These are phyloP conservation scores for Saccostrea glomerata DNA, from an alignment of 1,140 invertebrate genomes.

Conservation along the genomic window DNA sequence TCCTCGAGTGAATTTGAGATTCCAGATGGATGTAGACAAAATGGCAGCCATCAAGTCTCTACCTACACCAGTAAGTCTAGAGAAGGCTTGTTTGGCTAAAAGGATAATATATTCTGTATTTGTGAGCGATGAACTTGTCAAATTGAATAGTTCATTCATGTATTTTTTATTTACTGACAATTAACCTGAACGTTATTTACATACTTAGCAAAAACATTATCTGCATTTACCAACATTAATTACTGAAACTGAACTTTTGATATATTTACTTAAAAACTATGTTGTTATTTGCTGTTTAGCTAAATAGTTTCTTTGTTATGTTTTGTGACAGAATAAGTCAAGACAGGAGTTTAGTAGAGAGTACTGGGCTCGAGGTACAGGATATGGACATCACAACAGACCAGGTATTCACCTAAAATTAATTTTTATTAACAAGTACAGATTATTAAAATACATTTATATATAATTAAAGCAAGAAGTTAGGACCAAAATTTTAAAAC, in stretches of 20 bases:
- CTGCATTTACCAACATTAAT: too few relatives aligned
- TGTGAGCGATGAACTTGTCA: too few relatives aligned
- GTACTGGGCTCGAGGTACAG: constrained; percentile 71
- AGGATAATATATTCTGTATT: too few relatives aligned
- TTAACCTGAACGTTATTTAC: too few relatives aligned
- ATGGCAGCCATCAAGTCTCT: constrained; percentile 46
- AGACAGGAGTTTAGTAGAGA: constrained; percentile 51
- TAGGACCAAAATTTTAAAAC: too few relatives aligned
- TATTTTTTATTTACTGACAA: too few relatives aligned
- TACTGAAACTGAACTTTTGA: too few relatives aligned
- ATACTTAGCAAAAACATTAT: too few relatives aligned
- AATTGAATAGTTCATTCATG: too few relatives aligned
- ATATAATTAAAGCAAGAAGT: too few relatives aligned
- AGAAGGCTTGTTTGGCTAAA: neutral
- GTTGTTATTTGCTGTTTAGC: neutral
- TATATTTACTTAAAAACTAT: too few relatives aligned
- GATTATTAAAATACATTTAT: too few relatives aligned
- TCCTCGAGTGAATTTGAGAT: constrained; percentile 51
- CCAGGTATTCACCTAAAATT: constrained; percentile 56
- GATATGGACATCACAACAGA: constrained; percentile 69
- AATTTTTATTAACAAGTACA: neutral
- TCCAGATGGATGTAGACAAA: constrained; percentile 49
- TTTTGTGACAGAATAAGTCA: neutral
- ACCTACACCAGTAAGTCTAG: constrained; percentile 38
- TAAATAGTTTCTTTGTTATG: neutral